Evolutionary conservation across 1,140 invertebrate genomes (phyloP).

Genomic region (Tribolium madens): DNA sequence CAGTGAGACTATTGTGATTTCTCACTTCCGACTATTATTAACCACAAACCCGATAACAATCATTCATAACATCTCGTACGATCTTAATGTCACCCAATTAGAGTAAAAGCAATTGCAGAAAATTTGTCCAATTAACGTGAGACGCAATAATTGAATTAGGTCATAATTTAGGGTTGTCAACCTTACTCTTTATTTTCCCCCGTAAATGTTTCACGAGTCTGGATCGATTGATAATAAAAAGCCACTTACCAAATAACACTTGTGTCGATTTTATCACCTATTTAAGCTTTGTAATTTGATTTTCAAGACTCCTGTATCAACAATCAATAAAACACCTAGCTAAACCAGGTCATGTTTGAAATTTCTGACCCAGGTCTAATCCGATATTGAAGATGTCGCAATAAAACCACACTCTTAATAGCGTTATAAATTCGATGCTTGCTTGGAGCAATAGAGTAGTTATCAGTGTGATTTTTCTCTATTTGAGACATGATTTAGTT

Average conservation of each 20-base stretch:
- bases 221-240: constrained; percentile 6
- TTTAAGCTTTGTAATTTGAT: not conserved
- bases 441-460: constrained; percentile 39
- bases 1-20: constrained; percentile 1
- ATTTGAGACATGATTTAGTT: constrained; percentile 58
- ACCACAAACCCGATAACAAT: constrained; percentile 29
- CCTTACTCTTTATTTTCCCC: not conserved
- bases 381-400: not conserved
- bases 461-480: constrained; percentile 53
- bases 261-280: constrained; percentile 6
- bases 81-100: constrained; percentile 38
- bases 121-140: constrained; percentile 22
- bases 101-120: not conserved
- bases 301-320: not conserved
- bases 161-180: not conserved
- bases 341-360: not conserved
- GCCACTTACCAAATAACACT: not conserved
- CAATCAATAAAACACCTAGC: not conserved
- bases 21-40: constrained; percentile 12
- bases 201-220: not conserved
- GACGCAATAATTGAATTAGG: constrained; percentile 1
- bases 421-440: constrained; percentile 43
- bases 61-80: constrained; percentile 30
- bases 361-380: not conserved
- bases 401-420: constrained; percentile 16